A percentile compares a stretch with the other conserved stretches of the same genome.
Conservation (phyloP, 2,113 vertebrate species). For the Mirza zaza region DNA sequence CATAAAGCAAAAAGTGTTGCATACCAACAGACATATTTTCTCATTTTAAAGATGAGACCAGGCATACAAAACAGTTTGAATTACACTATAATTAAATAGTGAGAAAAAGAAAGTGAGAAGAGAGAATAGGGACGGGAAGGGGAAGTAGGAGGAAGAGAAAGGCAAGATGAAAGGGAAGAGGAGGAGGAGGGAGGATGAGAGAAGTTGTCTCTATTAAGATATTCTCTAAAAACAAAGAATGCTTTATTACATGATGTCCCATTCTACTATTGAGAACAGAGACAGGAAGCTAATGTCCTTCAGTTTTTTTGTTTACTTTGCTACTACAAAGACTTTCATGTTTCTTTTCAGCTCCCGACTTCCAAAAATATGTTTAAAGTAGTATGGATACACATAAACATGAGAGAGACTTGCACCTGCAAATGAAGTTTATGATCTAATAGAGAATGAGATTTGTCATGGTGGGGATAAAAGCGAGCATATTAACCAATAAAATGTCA, state of each 20-base stretch:
- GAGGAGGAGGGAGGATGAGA: not conserved
- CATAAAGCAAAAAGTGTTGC: not conserved
- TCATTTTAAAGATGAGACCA: not conserved
- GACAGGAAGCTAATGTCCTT: not conserved
- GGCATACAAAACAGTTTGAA: not conserved
- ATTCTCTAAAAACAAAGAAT: not conserved
- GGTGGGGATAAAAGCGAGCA: not conserved
- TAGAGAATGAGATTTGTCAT: not conserved
- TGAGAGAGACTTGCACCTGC: slow-evolving; percentile 51
- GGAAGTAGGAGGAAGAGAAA: not conserved
- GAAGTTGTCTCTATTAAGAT: not conserved
- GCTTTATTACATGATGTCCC: not conserved
- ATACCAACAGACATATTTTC: not conserved
- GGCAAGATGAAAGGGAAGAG: not conserved
- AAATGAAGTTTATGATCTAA: not conserved
- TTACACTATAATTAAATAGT: not conserved
- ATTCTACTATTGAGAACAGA: not conserved
- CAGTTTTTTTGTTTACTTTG: not conserved
- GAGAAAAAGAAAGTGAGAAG: not conserved
- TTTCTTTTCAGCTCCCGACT: not conserved
- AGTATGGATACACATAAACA: not conserved
- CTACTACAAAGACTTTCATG: not conserved
- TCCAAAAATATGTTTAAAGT: not conserved
- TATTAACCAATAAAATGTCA: not conserved
- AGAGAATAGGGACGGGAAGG: not conserved